Conservation (phyloP, 2,113 vertebrate species). For the Vulpes lagopus region DNA sequence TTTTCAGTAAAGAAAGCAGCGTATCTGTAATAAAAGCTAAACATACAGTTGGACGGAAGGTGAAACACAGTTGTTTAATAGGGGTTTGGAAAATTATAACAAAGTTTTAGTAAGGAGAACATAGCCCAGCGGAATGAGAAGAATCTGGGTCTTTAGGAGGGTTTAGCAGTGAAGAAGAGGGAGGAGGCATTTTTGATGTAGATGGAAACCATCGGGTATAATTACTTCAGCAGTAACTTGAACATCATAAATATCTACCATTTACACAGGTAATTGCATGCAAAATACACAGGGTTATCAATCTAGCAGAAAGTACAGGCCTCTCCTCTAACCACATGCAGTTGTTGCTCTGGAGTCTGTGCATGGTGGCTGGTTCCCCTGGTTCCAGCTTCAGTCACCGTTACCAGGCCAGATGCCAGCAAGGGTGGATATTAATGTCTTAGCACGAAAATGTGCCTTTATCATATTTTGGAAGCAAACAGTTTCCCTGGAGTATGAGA, state of each 20-base stretch:
- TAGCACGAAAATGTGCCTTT: neutral
- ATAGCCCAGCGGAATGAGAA: neutral
- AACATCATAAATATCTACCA: neutral
- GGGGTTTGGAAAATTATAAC: neutral
- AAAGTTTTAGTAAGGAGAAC: neutral
- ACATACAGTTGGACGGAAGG: neutral
- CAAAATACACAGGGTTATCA: neutral
- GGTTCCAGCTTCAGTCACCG: neutral
- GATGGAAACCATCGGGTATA: neutral
- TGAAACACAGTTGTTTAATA: neutral
- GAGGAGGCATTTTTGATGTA: neutral
- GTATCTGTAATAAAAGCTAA: neutral
- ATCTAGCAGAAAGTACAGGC: neutral
- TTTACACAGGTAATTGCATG: neutral
- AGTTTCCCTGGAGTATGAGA: neutral
- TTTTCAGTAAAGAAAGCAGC: neutral
- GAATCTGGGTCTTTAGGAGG: neutral
- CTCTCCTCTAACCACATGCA: neutral
- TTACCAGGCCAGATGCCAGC: neutral
- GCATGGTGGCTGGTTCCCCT: neutral
- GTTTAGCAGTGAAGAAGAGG: neutral
- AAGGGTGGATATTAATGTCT: neutral
- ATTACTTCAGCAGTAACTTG: neutral
- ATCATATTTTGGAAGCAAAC: neutral
- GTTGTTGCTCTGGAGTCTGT: neutral